These are phyloP conservation scores for Indicator indicator DNA, from an alignment of 2,113 vertebrate genomes.

Conservation along the genomic window DNA sequence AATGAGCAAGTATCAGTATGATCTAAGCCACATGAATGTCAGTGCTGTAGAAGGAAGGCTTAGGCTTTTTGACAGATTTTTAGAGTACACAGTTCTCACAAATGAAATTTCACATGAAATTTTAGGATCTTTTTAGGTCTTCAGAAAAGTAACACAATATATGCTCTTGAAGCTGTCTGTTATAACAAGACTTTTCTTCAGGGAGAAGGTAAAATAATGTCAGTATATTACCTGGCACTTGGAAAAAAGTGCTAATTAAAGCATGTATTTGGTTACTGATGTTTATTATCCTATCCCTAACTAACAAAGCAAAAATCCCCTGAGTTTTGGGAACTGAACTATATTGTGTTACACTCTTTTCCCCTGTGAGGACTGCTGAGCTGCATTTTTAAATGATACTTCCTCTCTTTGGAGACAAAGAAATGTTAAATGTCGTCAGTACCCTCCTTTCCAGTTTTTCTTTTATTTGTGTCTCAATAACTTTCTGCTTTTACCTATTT, in stretches of 20 bases:
- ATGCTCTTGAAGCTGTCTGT: neutral
- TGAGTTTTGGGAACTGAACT: neutral
- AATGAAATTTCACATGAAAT: neutral
- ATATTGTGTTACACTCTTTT: neutral
- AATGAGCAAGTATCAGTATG: neutral
- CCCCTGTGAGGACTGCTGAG: neutral
- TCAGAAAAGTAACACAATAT: accelerated
- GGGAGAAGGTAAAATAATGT: neutral
- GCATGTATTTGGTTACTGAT: neutral
- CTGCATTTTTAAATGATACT: neutral
- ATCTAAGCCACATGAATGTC: neutral
- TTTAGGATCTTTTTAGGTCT: neutral
- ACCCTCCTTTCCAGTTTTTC: neutral
- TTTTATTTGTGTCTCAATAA: neutral
- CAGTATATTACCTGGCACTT: neutral
- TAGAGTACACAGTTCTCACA: neutral
- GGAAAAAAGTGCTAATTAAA: neutral
- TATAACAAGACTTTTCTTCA: neutral
- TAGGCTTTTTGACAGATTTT: neutral
- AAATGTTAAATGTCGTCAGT: neutral
- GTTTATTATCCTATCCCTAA: neutral
- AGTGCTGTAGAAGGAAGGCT: neutral
- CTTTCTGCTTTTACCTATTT: constrained; percentile 21
- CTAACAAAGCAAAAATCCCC: neutral
- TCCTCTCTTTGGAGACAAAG: neutral